Evolutionary conservation across 2,888 invertebrate species (phyloP).

Genomic region (Stegophylla sp.): DNA sequence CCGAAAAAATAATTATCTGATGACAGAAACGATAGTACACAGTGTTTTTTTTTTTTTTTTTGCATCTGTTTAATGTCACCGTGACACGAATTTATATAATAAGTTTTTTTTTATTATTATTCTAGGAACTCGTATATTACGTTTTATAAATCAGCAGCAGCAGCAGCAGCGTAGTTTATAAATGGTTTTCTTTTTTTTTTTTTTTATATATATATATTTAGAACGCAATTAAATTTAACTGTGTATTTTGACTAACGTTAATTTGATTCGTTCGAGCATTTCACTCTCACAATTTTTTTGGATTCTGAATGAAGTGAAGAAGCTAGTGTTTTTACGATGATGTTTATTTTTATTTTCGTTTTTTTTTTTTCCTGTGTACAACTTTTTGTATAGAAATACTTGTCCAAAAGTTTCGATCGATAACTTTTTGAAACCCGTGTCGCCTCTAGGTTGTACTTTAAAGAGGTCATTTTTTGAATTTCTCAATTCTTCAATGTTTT

Average conservation of each 20-base stretch:
- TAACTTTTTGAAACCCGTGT: too few species aligned
- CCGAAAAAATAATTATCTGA: constrained; percentile 32
- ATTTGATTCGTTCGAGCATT: constrained; percentile 2
- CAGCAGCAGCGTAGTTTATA: too few species aligned
- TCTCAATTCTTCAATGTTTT: too few species aligned
- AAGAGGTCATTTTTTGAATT: too few species aligned
- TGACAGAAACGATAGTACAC: constrained; percentile 32
- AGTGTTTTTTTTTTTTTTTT: neutral
- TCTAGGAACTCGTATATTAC: neutral
- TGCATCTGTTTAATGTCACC: constrained; percentile 30
- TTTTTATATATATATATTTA: neutral
- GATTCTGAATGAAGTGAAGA: too few species aligned
- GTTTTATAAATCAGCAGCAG: constrained; percentile 28
- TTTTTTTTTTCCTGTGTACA: too few species aligned
- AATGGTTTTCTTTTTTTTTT: too few species aligned
- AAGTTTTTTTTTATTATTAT: neutral
- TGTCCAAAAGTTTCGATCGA: too few species aligned
- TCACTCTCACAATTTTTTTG: neutral
- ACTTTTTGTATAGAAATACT: too few species aligned
- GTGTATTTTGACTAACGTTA: neutral
- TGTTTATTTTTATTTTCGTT: too few species aligned
- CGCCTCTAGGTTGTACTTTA: too few species aligned
- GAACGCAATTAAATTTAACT: constrained; percentile 9
- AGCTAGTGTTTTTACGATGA: too few species aligned
- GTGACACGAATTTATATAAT: constrained; percentile 19